Percentiles rank a stretch among this genome's conserved stretches.
phyloP scores from a whole-genome alignment of 2,888 invertebrate species.

The Ennomos quercinarius region DNA sequence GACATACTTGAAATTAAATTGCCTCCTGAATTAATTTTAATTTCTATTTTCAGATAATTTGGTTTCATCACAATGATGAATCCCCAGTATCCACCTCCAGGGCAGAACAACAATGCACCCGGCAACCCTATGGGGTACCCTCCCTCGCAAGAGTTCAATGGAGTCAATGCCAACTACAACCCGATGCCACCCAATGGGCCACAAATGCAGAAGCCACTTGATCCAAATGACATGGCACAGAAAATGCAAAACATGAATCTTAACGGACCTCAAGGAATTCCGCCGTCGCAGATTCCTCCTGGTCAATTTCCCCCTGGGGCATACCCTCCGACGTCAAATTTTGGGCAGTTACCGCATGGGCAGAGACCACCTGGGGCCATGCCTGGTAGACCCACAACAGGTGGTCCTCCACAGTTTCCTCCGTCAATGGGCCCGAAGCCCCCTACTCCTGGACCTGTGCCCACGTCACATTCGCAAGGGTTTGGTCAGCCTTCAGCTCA shows the following conservation, averaged over 20 bases:
- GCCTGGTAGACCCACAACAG: conserved; percentile 51
- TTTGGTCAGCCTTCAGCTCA: conserved; percentile 52
- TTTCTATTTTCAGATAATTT: conserved; percentile 52
- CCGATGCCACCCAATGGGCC: conserved; percentile 67
- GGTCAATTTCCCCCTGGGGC: conserved; percentile 61
- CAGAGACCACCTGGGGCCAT: conserved; percentile 43
- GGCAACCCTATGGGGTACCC: conserved; percentile 68
- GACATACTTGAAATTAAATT: background rate
- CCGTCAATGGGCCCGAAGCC: conserved; percentile 54
- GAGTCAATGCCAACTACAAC: conserved; percentile 72
- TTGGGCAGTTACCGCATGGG: conserved; percentile 51
- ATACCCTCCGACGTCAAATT: conserved; percentile 63
- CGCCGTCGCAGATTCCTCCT: conserved; percentile 67
- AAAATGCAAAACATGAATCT: conserved; percentile 79
- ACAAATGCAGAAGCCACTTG: conserved; percentile 55
- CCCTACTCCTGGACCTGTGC: conserved; percentile 53
- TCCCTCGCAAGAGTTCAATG: conserved; percentile 74
- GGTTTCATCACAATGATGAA: conserved; percentile 77
- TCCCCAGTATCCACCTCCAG: conserved; percentile 78
- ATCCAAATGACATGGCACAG: conserved; percentile 69
- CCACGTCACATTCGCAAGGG: conserved; percentile 44
- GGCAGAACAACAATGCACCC: conserved; percentile 78
- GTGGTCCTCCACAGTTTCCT: conserved; percentile 51
- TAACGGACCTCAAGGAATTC: conserved; percentile 71
- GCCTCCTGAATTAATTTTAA: no score